Conservation (phyloP, 2,797 vertebrate species). For the Manis crassicaudata region DNA sequence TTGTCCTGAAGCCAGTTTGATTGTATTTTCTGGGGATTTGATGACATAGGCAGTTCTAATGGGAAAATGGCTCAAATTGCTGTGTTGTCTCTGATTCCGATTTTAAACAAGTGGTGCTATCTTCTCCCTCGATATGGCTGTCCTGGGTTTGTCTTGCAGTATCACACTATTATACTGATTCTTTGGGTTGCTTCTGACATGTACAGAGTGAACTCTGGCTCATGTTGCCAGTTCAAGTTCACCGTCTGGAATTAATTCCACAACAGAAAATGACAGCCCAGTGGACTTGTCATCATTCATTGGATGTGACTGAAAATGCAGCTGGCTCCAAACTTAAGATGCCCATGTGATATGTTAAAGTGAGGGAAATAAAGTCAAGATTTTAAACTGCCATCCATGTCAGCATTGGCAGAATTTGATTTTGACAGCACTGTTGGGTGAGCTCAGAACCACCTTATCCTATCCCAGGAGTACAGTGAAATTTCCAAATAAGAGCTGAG, state of each 20-base stretch:
- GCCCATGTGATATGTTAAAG: background rate
- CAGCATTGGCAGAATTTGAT: slow-evolving; percentile 60
- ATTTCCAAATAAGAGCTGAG: slow-evolving; percentile 69
- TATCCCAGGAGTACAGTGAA: slow-evolving; percentile 14
- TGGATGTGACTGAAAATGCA: slow-evolving; percentile 50
- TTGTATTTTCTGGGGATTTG: slow-evolving; percentile 58
- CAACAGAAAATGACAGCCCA: slow-evolving; percentile 51
- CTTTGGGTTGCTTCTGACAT: slow-evolving; percentile 61
- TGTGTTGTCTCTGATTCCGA: slow-evolving; percentile 56
- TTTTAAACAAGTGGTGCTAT: slow-evolving; percentile 81
- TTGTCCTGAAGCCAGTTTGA: slow-evolving; percentile 25
- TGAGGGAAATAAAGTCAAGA: slow-evolving; percentile 68
- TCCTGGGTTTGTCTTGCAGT: slow-evolving; percentile 65
- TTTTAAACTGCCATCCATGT: slow-evolving; percentile 60
- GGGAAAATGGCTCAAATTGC: slow-evolving; percentile 53
- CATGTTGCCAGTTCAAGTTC: background rate
- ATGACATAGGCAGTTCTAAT: slow-evolving; percentile 46
- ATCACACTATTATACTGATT: background rate
- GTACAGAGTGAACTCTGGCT: background rate
- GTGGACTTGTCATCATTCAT: slow-evolving; percentile 49
- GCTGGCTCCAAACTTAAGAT: slow-evolving; percentile 46
- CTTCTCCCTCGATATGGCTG: slow-evolving; percentile 65
- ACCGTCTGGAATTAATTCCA: slow-evolving; percentile 15
- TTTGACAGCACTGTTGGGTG: background rate
- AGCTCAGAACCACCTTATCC: slow-evolving; percentile 36